phyloP scores from a whole-genome alignment of 2,888 invertebrate genomes.

The Eupithecia dodoneata region DNA sequence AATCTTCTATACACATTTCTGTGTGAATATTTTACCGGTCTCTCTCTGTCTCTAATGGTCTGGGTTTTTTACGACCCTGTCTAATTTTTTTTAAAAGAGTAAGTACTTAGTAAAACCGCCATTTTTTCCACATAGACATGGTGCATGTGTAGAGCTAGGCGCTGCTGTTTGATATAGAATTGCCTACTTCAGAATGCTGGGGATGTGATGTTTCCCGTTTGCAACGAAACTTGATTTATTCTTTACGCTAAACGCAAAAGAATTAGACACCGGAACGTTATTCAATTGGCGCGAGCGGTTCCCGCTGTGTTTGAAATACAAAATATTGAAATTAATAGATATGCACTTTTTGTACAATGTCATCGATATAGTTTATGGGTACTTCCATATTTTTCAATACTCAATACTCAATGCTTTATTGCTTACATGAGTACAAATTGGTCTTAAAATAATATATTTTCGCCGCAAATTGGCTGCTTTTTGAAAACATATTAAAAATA shows the following conservation, averaged over 20 bases:
- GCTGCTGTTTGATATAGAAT: neutral
- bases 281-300: conserved; percentile 68
- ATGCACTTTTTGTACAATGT: neutral
- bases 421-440: no score
- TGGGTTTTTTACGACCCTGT: neutral
- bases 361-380: neutral
- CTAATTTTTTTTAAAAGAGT: neutral
- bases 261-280: conserved; percentile 63
- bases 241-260: conserved; percentile 67
- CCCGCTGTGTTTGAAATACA: conserved; percentile 60
- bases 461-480: neutral
- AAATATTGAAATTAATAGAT: conserved; percentile 42
- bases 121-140: no score
- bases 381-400: no score
- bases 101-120: no score
- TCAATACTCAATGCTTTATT: no score
- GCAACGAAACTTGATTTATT: conserved; percentile 29
- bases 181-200: neutral
- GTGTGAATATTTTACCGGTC: neutral
- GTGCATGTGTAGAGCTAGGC: neutral
- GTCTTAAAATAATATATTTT: no score
- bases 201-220: neutral
- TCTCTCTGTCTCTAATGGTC: neutral
- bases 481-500: neutral
- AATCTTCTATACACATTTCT: neutral